phyloP scores from a whole-genome alignment of 2,797 vertebrate species.

The Microcaecilia unicolor region DNA sequence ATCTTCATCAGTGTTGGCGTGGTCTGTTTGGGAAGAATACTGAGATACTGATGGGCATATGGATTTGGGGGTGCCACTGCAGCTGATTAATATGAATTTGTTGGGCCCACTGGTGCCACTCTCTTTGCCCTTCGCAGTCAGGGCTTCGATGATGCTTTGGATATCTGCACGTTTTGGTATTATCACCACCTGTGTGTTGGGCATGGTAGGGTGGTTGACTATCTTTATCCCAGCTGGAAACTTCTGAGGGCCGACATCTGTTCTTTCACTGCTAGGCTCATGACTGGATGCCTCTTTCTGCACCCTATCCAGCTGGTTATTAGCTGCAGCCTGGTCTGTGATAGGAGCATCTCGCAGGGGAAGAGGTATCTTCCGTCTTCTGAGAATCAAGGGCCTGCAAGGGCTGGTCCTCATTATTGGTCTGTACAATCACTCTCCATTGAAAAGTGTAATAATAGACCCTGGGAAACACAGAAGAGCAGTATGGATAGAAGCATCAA shows the following conservation, averaged over 20 bases:
- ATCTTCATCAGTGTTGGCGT: neutral
- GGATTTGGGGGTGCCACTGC: constrained; percentile 29
- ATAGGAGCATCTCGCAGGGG: constrained; percentile 36
- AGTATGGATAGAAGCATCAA: neutral
- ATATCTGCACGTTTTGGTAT: constrained; percentile 71
- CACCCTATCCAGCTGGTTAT: constrained; percentile 10
- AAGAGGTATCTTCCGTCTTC: constrained; percentile 76
- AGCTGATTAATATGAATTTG: constrained; percentile 86
- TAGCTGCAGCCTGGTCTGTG: constrained; percentile 2
- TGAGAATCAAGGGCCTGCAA: constrained; percentile 86
- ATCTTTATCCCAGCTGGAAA: constrained; percentile 69
- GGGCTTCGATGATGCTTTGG: constrained; percentile 73
- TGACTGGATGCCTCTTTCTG: constrained; percentile 26
- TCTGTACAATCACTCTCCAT: constrained; percentile 49
- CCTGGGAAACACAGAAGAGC: constrained; percentile 20
- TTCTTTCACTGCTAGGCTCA: too few species aligned
- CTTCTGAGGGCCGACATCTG: neutral
- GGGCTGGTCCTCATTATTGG: constrained; percentile 85
- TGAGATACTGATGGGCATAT: too few species aligned
- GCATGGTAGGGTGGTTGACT: constrained; percentile 77
- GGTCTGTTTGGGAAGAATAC: neutral
- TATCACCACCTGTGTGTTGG: constrained; percentile 78
- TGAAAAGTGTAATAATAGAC: constrained; percentile 29
- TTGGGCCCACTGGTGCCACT: constrained; percentile 70
- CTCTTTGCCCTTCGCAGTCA: constrained; percentile 82